phyloP scores from a whole-genome alignment of 2,797 vertebrate genomes.

The Poliocrania exsul region DNA sequence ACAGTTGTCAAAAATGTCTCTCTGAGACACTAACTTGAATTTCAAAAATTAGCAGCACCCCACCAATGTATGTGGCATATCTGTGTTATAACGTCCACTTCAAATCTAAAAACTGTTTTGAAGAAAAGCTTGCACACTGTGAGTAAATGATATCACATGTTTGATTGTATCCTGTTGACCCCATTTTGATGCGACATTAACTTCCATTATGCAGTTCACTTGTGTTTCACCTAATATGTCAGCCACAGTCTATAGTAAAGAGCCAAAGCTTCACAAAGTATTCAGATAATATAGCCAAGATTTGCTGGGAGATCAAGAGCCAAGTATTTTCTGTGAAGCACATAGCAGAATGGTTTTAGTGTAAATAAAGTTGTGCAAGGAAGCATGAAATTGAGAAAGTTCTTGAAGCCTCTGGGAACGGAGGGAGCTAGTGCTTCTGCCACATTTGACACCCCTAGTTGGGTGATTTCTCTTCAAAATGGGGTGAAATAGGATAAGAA shows the following conservation, averaged over 20 bases:
- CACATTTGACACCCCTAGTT: slow-evolving; percentile 60
- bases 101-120: not conserved
- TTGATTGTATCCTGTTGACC: slow-evolving; percentile 64
- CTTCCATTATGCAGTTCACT: slow-evolving; percentile 64
- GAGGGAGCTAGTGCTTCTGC: slow-evolving; percentile 56
- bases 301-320: slow-evolving; percentile 69
- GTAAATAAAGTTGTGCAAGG: slow-evolving; percentile 79
- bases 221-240: slow-evolving; percentile 62
- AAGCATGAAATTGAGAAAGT: slow-evolving; percentile 83
- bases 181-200: slow-evolving; percentile 57
- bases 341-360: slow-evolving; percentile 72
- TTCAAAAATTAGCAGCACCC: not conserved
- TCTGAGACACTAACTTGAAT: not conserved
- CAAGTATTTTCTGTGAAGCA: slow-evolving; percentile 72
- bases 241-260: slow-evolving; percentile 26
- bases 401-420: slow-evolving; percentile 69
- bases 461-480: slow-evolving; percentile 71
- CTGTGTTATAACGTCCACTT: not conserved
- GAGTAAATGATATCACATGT: slow-evolving; percentile 4
- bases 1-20: not conserved
- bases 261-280: slow-evolving; percentile 42
- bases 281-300: slow-evolving; percentile 61
- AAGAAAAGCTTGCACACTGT: not conserved
- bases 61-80: not conserved
- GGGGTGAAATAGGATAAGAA: slow-evolving; percentile 52